Conservation (phyloP, 2,888 invertebrate species). For the Bedellia somnulentella region DNA sequence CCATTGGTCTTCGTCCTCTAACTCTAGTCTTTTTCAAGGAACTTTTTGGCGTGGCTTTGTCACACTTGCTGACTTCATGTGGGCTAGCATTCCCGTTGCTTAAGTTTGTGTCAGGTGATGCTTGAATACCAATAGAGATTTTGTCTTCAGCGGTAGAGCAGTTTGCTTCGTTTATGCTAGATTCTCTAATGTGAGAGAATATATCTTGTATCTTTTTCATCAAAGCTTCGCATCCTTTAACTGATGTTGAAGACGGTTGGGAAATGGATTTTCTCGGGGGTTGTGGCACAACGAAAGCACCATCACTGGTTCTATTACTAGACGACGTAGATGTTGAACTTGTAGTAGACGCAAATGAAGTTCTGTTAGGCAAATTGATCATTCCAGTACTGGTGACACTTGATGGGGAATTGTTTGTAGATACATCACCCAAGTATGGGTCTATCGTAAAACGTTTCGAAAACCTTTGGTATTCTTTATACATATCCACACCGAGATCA, state of each 20-base stretch:
- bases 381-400: conserved; percentile 49
- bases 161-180: conserved; percentile 26
- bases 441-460: conserved; percentile 49
- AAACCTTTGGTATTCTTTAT: conserved; percentile 46
- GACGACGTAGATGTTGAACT: conserved; percentile 41
- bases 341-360: conserved; percentile 43
- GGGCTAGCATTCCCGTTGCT: conserved; percentile 50
- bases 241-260: conserved; percentile 30
- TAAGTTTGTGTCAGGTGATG: conserved; percentile 23
- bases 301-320: conserved; percentile 43
- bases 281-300: conserved; percentile 49
- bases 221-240: conserved; percentile 45
- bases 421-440: conserved; percentile 45
- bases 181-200: conserved; percentile 36
- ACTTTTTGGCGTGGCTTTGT: conserved; percentile 53
- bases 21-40: conserved; percentile 46
- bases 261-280: conserved; percentile 43
- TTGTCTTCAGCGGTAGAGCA: conserved; percentile 35
- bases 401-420: conserved; percentile 43
- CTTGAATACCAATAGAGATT: conserved; percentile 41
- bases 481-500: conserved; percentile 49
- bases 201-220: conserved; percentile 46
- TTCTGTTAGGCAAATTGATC: conserved; percentile 40
- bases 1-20: conserved; percentile 41
- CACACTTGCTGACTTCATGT: conserved; percentile 37